Evolutionary conservation across 2,113 vertebrate genomes (phyloP).

Genomic region (Potamarius usumacintae): DNA sequence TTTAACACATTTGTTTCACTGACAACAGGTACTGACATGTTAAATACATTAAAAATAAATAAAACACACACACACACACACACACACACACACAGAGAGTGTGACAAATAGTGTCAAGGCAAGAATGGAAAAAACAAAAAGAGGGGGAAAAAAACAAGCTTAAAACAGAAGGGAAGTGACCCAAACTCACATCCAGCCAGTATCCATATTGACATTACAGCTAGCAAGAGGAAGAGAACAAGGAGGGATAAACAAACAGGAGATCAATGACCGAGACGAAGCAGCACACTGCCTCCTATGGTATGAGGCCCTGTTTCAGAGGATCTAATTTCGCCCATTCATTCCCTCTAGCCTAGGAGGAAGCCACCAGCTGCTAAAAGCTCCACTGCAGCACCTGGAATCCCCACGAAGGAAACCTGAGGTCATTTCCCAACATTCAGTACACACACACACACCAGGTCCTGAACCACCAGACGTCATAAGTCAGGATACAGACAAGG

Average conservation of each 20-base stretch:
- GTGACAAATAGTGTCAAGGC: not conserved
- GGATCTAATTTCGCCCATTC: constrained; percentile 72
- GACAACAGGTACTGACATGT: not conserved
- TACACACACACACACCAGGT: constrained; percentile 60
- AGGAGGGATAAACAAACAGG: constrained; percentile 52
- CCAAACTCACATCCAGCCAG: constrained; percentile 6
- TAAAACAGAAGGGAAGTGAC: constrained; percentile 22
- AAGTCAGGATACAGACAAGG: constrained; percentile 37
- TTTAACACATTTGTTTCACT: not conserved
- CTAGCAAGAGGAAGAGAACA: constrained; percentile 35
- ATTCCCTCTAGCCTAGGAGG: constrained; percentile 69
- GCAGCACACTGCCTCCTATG: constrained; percentile 58
- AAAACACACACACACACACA: not conserved
- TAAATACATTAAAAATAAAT: not conserved
- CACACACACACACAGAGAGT: not conserved
- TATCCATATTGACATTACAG: constrained; percentile 37
- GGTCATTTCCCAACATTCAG: constrained; percentile 68
- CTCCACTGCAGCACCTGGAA: constrained; percentile 69
- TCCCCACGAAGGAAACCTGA: constrained; percentile 69
- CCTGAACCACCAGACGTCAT: constrained; percentile 61
- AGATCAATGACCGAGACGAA: constrained; percentile 34
- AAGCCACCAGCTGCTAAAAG: constrained; percentile 67
- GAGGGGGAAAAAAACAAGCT: not conserved
- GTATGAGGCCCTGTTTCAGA: constrained; percentile 57
- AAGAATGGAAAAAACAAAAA: not conserved